Base-by-base conservation (phyloP, 2,113 vertebrate species). In the Ceyx margarethae region DNA sequence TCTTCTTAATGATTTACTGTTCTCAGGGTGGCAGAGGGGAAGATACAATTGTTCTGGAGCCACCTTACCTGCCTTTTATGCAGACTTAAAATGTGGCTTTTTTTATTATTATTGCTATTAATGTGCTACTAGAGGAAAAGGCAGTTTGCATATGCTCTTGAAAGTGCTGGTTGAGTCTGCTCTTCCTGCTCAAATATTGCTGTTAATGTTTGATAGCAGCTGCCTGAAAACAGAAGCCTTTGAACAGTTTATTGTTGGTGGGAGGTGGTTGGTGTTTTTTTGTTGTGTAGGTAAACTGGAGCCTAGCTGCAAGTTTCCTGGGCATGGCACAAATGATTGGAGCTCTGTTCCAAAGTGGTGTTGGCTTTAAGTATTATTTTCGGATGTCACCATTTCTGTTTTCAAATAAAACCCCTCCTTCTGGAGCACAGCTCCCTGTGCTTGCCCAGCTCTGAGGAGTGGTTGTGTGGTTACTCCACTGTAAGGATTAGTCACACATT, bases 401-500 rank as follows among this genome's bases (percentile, higher is more conserved):
- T 87, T 31, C 42, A 54, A 77, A 75, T 65, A 81, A 61, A 85
- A 19, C 29, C 40, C 40, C 10, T 11, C 4, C 23, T 75, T 76
- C 85, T 25, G 40, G 57, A 67, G 88, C 6, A 1, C 87, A 68
- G 75, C 54, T 68, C 15, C 12, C 23, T 29, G 77, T 6, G 26
- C 90, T 83, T 12, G 15, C 86, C 43, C 33, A 11, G 48, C 91
- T 81, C 81, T 21, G 64, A 96, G 96, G 92, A 96, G 95, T 76
- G 95, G 91, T 90, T 85, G 72, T 94, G 76, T 64, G 92, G 92
- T 91, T 95, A 56, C 71, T 95, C 89, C 82, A 87, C 68, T 88
- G 75, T 74, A 56, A 81, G 66, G 69, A 94, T 97, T 96, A 96
- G 96, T 97, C 91, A 95, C 93, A 95, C 71, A 95, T 97, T 97